Conservation (phyloP, 2,113 vertebrate species). For the Solenodon paradoxus region DNA sequence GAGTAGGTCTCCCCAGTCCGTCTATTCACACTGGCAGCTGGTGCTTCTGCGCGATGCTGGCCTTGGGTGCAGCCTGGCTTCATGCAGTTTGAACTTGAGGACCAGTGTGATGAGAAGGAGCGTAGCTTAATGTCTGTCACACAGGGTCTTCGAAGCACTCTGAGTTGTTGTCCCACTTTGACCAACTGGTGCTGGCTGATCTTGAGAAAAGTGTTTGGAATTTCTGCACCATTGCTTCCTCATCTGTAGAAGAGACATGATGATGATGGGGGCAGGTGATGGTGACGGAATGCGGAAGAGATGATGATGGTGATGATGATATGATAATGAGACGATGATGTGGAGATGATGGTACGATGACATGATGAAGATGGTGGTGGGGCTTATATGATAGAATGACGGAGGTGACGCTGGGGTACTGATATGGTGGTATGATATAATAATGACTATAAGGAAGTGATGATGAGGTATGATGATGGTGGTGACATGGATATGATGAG, state of each 20-base stretch:
- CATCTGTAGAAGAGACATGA: too few species aligned
- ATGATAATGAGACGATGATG: neutral
- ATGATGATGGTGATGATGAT: neutral
- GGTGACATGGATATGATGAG: neutral
- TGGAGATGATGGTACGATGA: neutral
- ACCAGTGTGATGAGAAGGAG: neutral
- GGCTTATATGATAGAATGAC: too few species aligned
- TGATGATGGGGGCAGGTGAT: too few species aligned
- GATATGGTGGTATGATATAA: too few species aligned
- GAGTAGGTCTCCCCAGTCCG: too few species aligned
- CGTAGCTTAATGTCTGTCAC: neutral
- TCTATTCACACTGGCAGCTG: rapidly evolving
- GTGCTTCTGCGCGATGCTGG: neutral
- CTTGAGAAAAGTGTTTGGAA: neutral
- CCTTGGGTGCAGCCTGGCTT: neutral
- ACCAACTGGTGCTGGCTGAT: neutral
- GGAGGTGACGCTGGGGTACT: too few species aligned
- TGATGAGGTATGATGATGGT: too few species aligned
- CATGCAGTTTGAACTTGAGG: neutral
- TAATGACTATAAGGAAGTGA: too few species aligned
- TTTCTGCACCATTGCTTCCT: too few species aligned
- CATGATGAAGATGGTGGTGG: neutral
- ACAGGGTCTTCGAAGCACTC: neutral
- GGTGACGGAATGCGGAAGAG: too few species aligned
- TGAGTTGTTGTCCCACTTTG: neutral